phyloP scores from a whole-genome alignment of 2,797 vertebrate species.

The Lycodopsis pacificus region DNA sequence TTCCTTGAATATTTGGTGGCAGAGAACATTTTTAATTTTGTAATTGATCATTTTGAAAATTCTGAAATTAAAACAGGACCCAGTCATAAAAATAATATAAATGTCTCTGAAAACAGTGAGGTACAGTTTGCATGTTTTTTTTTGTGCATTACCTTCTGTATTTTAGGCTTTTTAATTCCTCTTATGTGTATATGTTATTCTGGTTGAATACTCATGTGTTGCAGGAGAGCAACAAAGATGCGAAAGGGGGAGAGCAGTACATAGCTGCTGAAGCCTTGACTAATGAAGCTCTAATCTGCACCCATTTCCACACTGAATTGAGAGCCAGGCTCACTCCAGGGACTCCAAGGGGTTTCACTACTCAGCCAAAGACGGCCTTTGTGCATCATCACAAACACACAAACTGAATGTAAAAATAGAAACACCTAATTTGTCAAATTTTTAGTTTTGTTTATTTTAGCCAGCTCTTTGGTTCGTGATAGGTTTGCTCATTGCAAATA shows the following conservation, averaged over 20 bases:
- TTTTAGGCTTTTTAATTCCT: not conserved
- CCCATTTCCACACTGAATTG: constrained; percentile 72
- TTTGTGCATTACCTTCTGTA: not conserved
- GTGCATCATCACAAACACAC: constrained; percentile 31
- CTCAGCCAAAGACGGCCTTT: constrained; percentile 35
- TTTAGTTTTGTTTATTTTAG: constrained; percentile 9
- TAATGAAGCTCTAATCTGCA: constrained; percentile 79
- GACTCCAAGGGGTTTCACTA: constrained; percentile 47
- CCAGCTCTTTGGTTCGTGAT: not conserved
- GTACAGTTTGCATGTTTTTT: not conserved
- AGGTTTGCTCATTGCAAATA: not conserved
- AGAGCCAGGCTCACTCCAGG: constrained; percentile 60
- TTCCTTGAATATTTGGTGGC: not conserved
- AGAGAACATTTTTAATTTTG: not conserved
- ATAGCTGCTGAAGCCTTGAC: constrained; percentile 68
- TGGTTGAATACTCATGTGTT: constrained; percentile 10
- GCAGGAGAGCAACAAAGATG: constrained; percentile 38
- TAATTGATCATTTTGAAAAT: not conserved
- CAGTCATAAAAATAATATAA: not conserved
- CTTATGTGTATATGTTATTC: constrained; percentile 19
- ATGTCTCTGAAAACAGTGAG: constrained; percentile 2
- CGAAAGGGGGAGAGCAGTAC: constrained; percentile 4
- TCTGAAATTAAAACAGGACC: not conserved
- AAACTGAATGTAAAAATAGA: constrained; percentile 10
- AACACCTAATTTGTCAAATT: not conserved